Conservation (phyloP, 1,140 invertebrate genomes). For the Scaptomyza hsui region DNA sequence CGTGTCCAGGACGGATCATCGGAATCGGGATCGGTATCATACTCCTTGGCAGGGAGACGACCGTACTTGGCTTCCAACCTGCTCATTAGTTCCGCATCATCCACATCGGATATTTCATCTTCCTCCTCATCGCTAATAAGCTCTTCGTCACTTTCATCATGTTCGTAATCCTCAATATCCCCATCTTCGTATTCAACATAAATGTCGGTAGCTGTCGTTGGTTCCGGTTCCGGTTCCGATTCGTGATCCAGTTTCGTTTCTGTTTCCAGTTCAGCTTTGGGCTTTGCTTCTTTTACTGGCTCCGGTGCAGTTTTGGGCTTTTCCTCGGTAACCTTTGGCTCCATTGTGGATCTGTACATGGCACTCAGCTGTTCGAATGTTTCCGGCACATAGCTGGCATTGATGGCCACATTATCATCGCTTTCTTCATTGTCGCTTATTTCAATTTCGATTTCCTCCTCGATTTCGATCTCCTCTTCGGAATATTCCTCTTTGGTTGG, state of each 20-base stretch:
- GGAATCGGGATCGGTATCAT: conserved; percentile 85
- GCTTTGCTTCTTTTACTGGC: not conserved
- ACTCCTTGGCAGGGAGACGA: conserved; percentile 85
- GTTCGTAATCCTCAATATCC: conserved; percentile 59
- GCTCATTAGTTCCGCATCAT: conserved; percentile 88
- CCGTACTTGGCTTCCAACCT: conserved; percentile 90
- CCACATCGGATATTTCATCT: conserved; percentile 86
- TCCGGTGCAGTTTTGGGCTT: not conserved
- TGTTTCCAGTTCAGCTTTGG: not conserved
- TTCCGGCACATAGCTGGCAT: conserved; percentile 82
- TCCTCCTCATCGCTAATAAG: conserved; percentile 69
- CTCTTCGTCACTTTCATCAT: conserved; percentile 77
- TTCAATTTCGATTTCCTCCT: conserved; percentile 83
- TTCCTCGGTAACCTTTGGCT: conserved; percentile 13
- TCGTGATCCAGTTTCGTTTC: conserved; percentile 9
- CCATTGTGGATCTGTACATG: conserved; percentile 58
- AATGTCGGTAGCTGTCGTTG: conserved; percentile 50
- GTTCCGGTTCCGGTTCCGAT: conserved; percentile 13
- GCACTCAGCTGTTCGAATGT: conserved; percentile 76
- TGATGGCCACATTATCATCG: conserved; percentile 77
- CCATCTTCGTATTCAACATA: conserved; percentile 74
- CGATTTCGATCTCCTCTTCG: conserved; percentile 83
- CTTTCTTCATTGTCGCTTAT: conserved; percentile 68
- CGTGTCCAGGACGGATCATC: conserved; percentile 84
- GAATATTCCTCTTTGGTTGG: conserved; percentile 64